A percentile compares a stretch with the other conserved stretches of the same genome.
These are phyloP conservation scores for Trissolcus basalis DNA, from an alignment of 1,140 invertebrate genomes.

Conservation along the genomic window DNA sequence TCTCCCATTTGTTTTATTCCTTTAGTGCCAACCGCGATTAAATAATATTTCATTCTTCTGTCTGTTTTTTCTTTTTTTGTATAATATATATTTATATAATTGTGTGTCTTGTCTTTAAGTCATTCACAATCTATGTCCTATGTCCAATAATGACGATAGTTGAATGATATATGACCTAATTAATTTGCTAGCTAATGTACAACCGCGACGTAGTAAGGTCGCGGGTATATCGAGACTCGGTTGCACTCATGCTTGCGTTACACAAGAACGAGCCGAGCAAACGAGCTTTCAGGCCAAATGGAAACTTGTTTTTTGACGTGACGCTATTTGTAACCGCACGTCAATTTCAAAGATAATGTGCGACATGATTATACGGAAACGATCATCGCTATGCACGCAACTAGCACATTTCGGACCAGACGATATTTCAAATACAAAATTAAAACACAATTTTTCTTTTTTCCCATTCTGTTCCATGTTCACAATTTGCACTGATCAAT, in stretches of 20 bases:
- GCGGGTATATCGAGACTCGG: constrained; percentile 55
- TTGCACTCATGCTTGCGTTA: constrained; percentile 56
- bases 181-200: constrained; percentile 73
- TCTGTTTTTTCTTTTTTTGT: too few species aligned
- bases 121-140: constrained; percentile 65
- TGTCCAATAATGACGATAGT: constrained; percentile 73
- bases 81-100: constrained; percentile 35
- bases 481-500: not conserved
- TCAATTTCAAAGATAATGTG: constrained; percentile 56
- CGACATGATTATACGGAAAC: constrained; percentile 57
- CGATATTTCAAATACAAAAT: constrained; percentile 1
- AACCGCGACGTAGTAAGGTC: constrained; percentile 62
- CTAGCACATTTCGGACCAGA: constrained; percentile 24
- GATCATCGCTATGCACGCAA: constrained; percentile 36
- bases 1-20: constrained; percentile 63
- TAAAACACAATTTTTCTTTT: too few species aligned
- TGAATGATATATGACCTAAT: constrained; percentile 66
- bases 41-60: constrained; percentile 39
- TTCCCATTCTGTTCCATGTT: not conserved
- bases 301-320: constrained; percentile 63
- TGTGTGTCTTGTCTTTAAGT: constrained; percentile 45
- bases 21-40: constrained; percentile 43
- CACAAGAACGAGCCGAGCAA: constrained; percentile 59
- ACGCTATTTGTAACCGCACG: constrained; percentile 39
- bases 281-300: constrained; percentile 66